These are phyloP conservation scores for Artibeus jamaicensis DNA, from an alignment of 2,797 vertebrate genomes.

Conservation along the genomic window DNA sequence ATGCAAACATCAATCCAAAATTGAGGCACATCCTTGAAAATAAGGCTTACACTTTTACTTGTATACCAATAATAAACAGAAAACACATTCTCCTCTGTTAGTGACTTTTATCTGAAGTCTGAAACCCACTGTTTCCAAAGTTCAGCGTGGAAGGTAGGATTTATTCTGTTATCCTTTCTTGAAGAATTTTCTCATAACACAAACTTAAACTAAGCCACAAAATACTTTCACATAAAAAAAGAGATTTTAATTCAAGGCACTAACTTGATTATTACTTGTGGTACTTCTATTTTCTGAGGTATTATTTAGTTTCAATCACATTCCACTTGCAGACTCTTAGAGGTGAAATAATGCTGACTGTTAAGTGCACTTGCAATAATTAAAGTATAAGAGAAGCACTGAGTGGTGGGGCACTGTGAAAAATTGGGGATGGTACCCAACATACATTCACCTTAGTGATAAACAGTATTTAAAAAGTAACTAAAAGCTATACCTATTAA, in stretches of 20 bases:
- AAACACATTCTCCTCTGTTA: not conserved
- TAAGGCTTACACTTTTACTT: not conserved
- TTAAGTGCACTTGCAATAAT: not conserved
- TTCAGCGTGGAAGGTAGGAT: not conserved
- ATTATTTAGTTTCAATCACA: slow-evolving; percentile 24
- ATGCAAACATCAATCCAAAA: not conserved
- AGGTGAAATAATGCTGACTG: not conserved
- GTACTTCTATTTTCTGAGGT: not conserved
- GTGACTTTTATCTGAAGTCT: not conserved
- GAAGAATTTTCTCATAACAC: slow-evolving; percentile 12
- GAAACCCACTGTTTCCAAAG: not conserved
- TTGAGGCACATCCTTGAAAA: not conserved
- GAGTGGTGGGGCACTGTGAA: not conserved
- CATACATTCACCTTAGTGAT: not conserved
- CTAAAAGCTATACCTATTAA: not conserved
- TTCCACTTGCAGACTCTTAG: not conserved
- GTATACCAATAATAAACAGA: not conserved
- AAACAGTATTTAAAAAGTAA: not conserved
- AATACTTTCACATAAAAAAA: not conserved
- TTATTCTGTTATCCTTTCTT: not conserved
- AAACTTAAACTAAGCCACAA: not conserved
- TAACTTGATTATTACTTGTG: not conserved
- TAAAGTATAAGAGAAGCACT: not conserved
- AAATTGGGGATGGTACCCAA: not conserved
- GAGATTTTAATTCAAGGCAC: not conserved